Conservation (phyloP, 2,113 vertebrate species). For the Melospiza melodia region DNA sequence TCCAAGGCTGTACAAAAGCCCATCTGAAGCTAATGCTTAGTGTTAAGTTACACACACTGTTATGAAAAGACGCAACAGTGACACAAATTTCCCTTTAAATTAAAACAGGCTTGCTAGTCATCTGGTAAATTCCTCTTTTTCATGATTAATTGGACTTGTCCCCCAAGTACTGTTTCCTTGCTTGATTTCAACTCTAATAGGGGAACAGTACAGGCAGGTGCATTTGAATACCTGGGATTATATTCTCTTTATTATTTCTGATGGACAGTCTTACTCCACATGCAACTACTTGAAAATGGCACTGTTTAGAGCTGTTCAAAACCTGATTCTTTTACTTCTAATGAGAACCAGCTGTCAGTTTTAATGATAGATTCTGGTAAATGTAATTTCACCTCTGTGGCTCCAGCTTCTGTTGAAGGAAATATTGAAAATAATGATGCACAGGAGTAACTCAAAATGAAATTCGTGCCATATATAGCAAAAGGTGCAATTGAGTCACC, state of each 20-base stretch:
- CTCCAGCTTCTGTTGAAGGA: constrained; percentile 18
- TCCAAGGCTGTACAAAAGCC: background rate
- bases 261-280: background rate
- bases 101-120: background rate
- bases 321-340: background rate
- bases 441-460: constrained; percentile 2
- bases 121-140: background rate
- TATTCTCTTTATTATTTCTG: background rate
- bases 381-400: background rate
- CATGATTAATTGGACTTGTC: background rate
- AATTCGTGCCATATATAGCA: constrained; percentile 17
- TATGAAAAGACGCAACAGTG: background rate
- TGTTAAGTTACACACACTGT: background rate
- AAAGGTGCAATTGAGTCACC: constrained; percentile 36
- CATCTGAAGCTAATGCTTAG: background rate
- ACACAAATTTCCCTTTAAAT: background rate
- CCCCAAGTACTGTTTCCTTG: background rate
- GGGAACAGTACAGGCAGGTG: background rate
- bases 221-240: background rate
- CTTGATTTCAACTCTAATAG: background rate
- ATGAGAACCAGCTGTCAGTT: background rate
- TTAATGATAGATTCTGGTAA: background rate
- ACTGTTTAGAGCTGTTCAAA: background rate
- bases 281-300: background rate
- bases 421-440: constrained; percentile 1